Conservation (phyloP, 2,797 vertebrate species). For the Ptychadena robeensis region DNA sequence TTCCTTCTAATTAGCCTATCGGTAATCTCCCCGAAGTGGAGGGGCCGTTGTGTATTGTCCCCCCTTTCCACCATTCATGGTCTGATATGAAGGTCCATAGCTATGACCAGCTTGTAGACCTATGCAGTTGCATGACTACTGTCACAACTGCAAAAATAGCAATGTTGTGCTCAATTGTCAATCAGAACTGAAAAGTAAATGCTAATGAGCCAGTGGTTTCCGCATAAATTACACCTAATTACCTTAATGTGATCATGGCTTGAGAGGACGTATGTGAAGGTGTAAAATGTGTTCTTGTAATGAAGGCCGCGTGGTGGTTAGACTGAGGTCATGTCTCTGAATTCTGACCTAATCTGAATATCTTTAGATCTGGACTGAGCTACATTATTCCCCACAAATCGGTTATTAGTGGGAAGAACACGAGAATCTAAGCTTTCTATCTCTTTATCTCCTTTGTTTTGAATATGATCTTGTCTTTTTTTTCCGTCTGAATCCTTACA, state of each 20-base stretch:
- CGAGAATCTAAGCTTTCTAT: neutral
- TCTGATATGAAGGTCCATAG: neutral
- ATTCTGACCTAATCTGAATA: neutral
- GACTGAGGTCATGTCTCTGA: neutral
- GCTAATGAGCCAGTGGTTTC: slow-evolving; percentile 31
- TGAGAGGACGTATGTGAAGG: slow-evolving; percentile 23
- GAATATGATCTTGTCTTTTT: slow-evolving; percentile 40
- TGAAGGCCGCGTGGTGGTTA: neutral
- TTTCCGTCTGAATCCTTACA: slow-evolving; percentile 78
- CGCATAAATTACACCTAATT: slow-evolving; percentile 52
- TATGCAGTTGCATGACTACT: neutral
- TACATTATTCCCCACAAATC: slow-evolving; percentile 8
- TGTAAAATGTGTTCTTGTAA: neutral
- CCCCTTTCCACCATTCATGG: neutral
- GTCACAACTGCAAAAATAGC: slow-evolving; percentile 19
- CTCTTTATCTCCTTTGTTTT: slow-evolving; percentile 36
- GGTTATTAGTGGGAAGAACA: neutral
- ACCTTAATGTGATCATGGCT: slow-evolving; percentile 14
- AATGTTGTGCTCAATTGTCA: slow-evolving; percentile 28
- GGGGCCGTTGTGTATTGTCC: neutral
- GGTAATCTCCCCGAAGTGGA: neutral
- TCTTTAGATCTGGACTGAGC: neutral
- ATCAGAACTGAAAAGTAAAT: slow-evolving; percentile 36
- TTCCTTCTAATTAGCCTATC: slow-evolving; percentile 7
- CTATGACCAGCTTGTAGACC: neutral